Percentiles rank a stretch among this genome's conserved stretches.
Conservation (phyloP, 2,888 invertebrate genomes). For the Nephrotoma guestfalica region DNA sequence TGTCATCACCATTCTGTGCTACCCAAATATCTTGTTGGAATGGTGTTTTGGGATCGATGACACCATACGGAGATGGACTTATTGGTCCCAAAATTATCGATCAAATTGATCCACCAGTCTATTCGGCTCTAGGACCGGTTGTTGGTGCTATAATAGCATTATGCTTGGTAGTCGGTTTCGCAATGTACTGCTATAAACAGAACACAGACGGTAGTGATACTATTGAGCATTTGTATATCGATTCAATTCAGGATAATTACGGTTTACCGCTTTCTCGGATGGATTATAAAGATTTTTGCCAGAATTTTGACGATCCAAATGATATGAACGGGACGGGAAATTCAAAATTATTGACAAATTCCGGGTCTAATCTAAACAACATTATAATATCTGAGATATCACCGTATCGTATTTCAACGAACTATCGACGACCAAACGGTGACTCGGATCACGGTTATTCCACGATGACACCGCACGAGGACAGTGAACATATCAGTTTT, state of each 20-base stretch:
- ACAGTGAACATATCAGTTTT: slow-evolving; percentile 69
- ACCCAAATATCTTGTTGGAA: slow-evolving; percentile 71
- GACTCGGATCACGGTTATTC: slow-evolving; percentile 89
- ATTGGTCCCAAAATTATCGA: slow-evolving; percentile 30
- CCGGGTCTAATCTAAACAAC: slow-evolving; percentile 36
- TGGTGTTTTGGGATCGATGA: slow-evolving; percentile 67
- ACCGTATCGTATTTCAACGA: slow-evolving; percentile 74
- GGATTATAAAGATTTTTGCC: slow-evolving; percentile 52
- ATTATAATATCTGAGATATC: slow-evolving; percentile 52
- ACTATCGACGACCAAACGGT: slow-evolving; percentile 52
- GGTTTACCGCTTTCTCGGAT: slow-evolving; percentile 59
- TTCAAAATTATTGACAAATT: slow-evolving; percentile 23
- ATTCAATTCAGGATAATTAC: slow-evolving; percentile 37
- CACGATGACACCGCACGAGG: slow-evolving; percentile 85
- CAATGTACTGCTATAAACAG: slow-evolving; percentile 72
- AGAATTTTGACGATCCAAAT: slow-evolving; percentile 26
- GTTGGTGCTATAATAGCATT: slow-evolving; percentile 73
- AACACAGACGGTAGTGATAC: slow-evolving; percentile 30
- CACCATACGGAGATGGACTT: slow-evolving; percentile 66
- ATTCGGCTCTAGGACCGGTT: slow-evolving; percentile 72
- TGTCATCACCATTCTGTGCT: slow-evolving; percentile 63
- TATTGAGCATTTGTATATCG: slow-evolving; percentile 35
- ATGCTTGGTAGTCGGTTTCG: slow-evolving; percentile 64
- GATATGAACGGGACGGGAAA: slow-evolving; percentile 23
- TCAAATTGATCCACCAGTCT: slow-evolving; percentile 32